Evolutionary conservation across 2,888 invertebrate species (phyloP).

Genomic region (Drosophila heteroneura): DNA sequence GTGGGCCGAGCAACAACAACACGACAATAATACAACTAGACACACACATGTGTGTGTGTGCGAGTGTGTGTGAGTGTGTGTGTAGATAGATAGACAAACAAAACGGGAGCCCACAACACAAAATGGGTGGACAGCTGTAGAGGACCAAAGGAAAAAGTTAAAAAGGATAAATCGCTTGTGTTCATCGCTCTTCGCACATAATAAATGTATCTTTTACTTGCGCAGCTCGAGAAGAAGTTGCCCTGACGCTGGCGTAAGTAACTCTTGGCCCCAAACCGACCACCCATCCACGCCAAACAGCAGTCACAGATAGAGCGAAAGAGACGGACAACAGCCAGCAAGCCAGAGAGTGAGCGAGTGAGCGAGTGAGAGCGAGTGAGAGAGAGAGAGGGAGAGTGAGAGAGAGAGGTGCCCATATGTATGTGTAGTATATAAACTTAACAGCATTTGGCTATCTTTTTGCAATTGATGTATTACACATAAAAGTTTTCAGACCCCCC

Average conservation of each 20-base stretch:
- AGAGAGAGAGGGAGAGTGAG: not conserved
- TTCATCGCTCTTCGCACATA: constrained; percentile 83
- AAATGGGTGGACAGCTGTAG: constrained; percentile 56
- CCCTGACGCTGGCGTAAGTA: constrained; percentile 63
- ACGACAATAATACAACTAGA: constrained; percentile 13
- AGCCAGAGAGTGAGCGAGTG: constrained; percentile 4
- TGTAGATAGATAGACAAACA: constrained; percentile 19
- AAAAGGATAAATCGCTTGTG: constrained; percentile 83
- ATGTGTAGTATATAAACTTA: constrained; percentile 79
- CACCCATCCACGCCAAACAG: constrained; percentile 29
- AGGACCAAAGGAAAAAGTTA: constrained; percentile 74
- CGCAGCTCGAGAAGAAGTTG: constrained; percentile 66
- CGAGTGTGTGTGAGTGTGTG: not conserved
- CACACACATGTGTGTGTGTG: constrained; percentile 12
- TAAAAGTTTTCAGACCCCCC: constrained; percentile 72
- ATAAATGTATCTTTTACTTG: constrained; percentile 83
- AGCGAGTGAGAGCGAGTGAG: not conserved
- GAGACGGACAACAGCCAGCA: constrained; percentile 6
- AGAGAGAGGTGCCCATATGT: constrained; percentile 21
- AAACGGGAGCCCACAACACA: constrained; percentile 39
- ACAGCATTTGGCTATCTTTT: constrained; percentile 84
- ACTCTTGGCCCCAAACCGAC: constrained; percentile 61
- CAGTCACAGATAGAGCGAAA: constrained; percentile 16
- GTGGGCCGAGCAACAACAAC: constrained; percentile 59
- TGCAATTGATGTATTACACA: constrained; percentile 85